phyloP scores from a whole-genome alignment of 1,140 invertebrate genomes.

The Grapholita molesta region DNA sequence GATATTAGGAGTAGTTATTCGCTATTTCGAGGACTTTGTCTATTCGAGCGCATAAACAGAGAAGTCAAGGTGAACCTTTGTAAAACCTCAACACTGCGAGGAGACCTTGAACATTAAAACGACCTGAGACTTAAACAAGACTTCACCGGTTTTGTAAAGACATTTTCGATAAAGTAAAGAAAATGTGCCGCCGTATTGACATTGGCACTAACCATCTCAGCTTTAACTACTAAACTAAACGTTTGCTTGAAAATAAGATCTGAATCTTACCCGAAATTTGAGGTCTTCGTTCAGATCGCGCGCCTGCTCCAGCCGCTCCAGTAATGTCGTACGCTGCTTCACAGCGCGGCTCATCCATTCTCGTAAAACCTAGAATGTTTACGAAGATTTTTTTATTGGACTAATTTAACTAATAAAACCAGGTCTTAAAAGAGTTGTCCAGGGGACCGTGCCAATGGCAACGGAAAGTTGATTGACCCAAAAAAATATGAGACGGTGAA shows the following conservation, averaged over 20 bases:
- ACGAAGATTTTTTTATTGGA: slow-evolving; percentile 9
- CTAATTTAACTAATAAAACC: not conserved
- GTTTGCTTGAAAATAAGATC: too few species aligned
- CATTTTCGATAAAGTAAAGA: too few species aligned
- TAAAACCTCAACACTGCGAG: not conserved
- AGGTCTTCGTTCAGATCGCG: slow-evolving; percentile 90
- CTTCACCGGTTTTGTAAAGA: too few species aligned
- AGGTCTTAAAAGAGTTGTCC: too few species aligned
- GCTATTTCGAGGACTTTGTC: slow-evolving; percentile 2
- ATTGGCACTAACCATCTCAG: too few species aligned
- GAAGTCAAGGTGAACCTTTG: slow-evolving; percentile 8
- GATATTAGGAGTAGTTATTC: not conserved
- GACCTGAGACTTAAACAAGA: not conserved
- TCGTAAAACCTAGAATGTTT: slow-evolving; percentile 81
- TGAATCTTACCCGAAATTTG: slow-evolving; percentile 85
- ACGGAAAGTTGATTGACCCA: too few species aligned
- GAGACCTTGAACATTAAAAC: not conserved
- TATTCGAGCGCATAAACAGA: not conserved
- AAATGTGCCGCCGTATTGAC: too few species aligned
- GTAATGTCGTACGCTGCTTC: slow-evolving; percentile 81
- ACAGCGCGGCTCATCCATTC: slow-evolving; percentile 83
- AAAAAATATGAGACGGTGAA: too few species aligned
- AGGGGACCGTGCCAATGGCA: too few species aligned
- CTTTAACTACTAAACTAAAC: too few species aligned
- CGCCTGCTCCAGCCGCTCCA: slow-evolving; percentile 84